Conservation (phyloP, 2,888 invertebrate species). For the Eupsilia transversa region DNA sequence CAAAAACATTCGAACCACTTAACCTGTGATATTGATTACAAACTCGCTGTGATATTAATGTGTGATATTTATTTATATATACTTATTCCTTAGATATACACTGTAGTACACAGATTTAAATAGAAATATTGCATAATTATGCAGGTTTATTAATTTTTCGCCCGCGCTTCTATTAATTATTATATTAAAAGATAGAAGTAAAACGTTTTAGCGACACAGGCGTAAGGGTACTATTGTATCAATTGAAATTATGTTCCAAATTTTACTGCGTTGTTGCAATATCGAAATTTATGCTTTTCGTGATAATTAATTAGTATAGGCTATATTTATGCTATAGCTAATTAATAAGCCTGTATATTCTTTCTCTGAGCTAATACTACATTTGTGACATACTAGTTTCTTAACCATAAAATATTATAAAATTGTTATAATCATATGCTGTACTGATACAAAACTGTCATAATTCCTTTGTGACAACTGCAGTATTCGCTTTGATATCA, state of each 20-base stretch:
- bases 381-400: slow-evolving; percentile 21
- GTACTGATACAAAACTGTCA: not conserved
- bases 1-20: slow-evolving; percentile 45
- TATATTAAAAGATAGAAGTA: not conserved
- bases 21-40: slow-evolving; percentile 27
- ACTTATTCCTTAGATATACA: slow-evolving; percentile 43
- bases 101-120: slow-evolving; percentile 43
- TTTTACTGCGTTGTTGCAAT: not conserved
- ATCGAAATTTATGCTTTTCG: not conserved
- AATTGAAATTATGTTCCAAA: not conserved
- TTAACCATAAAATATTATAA: not conserved
- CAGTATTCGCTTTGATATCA: slow-evolving; percentile 20
- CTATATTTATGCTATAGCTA: not conserved
- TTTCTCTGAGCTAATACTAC: slow-evolving; percentile 12
- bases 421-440: no score
- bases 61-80: slow-evolving; percentile 64
- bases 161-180: not conserved
- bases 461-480: slow-evolving; percentile 16
- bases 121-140: slow-evolving; percentile 14
- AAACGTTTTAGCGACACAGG: no score
- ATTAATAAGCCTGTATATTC: slow-evolving; percentile 49
- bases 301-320: not conserved
- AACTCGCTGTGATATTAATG: slow-evolving; percentile 60
- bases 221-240: not conserved
- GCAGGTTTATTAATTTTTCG: slow-evolving; percentile 52